These are phyloP conservation scores for Brachionichthys hirsutus DNA, from an alignment of 2,113 vertebrate species.

Conservation along the genomic window DNA sequence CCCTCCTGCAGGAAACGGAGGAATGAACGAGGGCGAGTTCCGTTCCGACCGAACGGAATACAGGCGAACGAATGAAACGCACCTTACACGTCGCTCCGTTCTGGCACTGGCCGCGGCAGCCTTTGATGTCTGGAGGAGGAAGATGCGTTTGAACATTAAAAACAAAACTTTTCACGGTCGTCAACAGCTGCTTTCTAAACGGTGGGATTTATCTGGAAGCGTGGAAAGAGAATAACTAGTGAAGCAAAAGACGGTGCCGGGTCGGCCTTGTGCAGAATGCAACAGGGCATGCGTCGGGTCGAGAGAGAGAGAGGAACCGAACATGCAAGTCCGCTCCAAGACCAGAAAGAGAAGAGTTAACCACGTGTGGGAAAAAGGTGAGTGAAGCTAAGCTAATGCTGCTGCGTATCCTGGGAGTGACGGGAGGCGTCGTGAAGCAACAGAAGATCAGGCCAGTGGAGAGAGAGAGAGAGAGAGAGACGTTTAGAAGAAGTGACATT, in stretches of 20 bases:
- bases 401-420: slow-evolving; percentile 39
- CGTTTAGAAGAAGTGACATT: slow-evolving; percentile 17
- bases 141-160: background rate
- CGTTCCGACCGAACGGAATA: no score
- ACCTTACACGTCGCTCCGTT: slow-evolving; percentile 94
- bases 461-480: slow-evolving; percentile 15
- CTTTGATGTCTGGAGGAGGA: slow-evolving; percentile 77
- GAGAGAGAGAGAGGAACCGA: slow-evolving; percentile 6
- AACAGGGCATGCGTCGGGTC: slow-evolving; percentile 29
- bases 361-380: slow-evolving; percentile 43
- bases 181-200: slow-evolving; percentile 10
- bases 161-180: no score
- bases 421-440: slow-evolving; percentile 17
- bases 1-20: slow-evolving; percentile 43
- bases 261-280: background rate
- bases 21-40: background rate
- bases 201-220: slow-evolving; percentile 37
- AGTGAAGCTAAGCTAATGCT: slow-evolving; percentile 35
- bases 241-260: slow-evolving; percentile 22
- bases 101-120: slow-evolving; percentile 89
- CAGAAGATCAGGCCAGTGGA: slow-evolving; percentile 15
- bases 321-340: slow-evolving; percentile 50
- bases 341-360: slow-evolving; percentile 27
- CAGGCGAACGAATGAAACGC: slow-evolving; percentile 12
- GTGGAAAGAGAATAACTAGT: slow-evolving; percentile 35